phyloP scores from a whole-genome alignment of 2,113 vertebrate genomes.

The Cynopterus brachyotis region DNA sequence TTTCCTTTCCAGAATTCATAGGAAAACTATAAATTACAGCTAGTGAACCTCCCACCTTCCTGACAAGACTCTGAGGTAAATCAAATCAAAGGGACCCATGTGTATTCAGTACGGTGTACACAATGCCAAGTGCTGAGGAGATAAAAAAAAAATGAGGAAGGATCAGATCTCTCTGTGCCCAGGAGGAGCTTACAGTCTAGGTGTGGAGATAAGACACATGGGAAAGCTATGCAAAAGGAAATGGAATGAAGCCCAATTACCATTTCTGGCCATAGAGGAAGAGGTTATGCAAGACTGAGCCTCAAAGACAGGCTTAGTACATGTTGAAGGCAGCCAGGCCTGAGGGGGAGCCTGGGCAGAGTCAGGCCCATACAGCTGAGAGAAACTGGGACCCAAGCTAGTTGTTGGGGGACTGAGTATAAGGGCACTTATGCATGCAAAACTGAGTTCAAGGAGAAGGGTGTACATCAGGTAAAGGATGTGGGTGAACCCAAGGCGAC shows the following conservation, averaged over 20 bases:
- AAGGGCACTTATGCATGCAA: neutral
- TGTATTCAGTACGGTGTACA: neutral
- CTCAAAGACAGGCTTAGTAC: neutral
- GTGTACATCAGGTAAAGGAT: neutral
- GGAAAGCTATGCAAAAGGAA: slow-evolving; percentile 14
- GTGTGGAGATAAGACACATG: neutral
- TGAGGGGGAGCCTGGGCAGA: neutral
- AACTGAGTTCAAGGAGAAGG: neutral
- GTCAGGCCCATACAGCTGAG: neutral
- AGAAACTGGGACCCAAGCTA: neutral
- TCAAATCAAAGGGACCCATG: neutral
- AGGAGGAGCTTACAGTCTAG: neutral
- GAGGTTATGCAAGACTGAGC: slow-evolving; percentile 31
- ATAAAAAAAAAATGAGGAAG: neutral
- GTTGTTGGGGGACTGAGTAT: neutral
- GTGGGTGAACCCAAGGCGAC: neutral
- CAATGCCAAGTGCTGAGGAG: neutral
- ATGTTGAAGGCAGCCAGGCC: neutral
- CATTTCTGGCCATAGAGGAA: neutral
- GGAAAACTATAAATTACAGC: slow-evolving; percentile 9
- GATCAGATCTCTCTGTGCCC: neutral
- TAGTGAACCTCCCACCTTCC: neutral
- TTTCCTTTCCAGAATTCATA: slow-evolving; percentile 39
- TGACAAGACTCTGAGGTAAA: neutral
- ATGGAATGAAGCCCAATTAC: neutral